These are phyloP conservation scores for Phymanthus crucifer DNA, from an alignment of 92 coral and sea anemone species.

Conservation along the genomic window DNA sequence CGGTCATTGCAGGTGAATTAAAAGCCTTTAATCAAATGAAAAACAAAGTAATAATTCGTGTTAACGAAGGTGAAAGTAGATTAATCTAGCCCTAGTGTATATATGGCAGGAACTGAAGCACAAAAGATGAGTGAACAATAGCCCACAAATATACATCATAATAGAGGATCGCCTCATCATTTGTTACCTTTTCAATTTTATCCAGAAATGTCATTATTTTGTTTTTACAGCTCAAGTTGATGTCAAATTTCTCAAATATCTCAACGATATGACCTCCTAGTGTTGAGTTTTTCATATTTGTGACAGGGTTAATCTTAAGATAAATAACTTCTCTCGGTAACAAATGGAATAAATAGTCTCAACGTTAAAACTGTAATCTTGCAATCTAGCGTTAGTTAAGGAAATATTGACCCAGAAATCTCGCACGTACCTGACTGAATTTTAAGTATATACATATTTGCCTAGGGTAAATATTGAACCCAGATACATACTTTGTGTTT, in stretches of 20 bases:
- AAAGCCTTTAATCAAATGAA: constrained; percentile 9
- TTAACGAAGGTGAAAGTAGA: neutral
- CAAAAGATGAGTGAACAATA: neutral
- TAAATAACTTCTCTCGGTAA: neutral
- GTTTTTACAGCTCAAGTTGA: neutral
- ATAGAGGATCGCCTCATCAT: neutral
- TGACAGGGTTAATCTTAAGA: constrained; percentile 7
- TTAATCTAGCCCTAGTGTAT: neutral
- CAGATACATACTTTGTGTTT: constrained; percentile 22
- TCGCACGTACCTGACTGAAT: neutral
- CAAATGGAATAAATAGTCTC: neutral
- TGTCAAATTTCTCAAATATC: constrained; percentile 3
- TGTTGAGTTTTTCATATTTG: neutral
- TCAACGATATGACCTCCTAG: constrained; percentile 11
- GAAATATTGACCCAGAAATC: neutral
- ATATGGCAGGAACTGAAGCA: neutral
- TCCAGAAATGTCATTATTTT: neutral
- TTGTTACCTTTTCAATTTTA: constrained; percentile 8
- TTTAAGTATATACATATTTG: neutral
- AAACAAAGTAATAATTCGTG: constrained; percentile 8
- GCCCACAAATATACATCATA: neutral
- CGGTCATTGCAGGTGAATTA: constrained; percentile 10
- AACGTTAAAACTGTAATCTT: neutral
- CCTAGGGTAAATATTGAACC: constrained; percentile 4
- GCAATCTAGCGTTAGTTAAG: constrained; percentile 3